phyloP scores from a whole-genome alignment of 2,888 invertebrate species.

The Heliconius hortense region DNA sequence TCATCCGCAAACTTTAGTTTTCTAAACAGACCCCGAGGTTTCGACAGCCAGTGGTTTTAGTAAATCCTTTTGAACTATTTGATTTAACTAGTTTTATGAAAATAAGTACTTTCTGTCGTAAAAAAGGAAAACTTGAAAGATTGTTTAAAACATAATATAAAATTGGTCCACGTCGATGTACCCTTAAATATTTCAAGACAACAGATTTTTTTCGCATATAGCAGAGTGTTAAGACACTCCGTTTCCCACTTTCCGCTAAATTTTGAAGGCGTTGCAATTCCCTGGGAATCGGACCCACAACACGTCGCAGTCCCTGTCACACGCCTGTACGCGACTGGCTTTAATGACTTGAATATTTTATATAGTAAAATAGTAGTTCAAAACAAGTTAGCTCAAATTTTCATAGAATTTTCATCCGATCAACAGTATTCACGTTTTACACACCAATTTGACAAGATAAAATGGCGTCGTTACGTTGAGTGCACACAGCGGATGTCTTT shows the following conservation, averaged over 20 bases:
- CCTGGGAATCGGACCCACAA: too few species aligned
- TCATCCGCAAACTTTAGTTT: conserved; percentile 25
- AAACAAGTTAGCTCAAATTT: not conserved
- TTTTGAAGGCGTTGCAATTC: too few species aligned
- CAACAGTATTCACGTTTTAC: conserved; percentile 16
- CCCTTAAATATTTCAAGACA: not conserved
- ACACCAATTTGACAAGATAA: conserved; percentile 25
- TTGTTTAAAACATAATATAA: not conserved
- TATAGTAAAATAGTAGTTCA: not conserved
- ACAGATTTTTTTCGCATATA: too few species aligned
- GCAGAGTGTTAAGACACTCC: too few species aligned
- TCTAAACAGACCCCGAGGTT: conserved; percentile 1
- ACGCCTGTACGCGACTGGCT: too few species aligned
- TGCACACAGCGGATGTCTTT: conserved; percentile 24
- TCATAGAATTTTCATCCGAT: conserved; percentile 4
- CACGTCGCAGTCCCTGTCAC: too few species aligned
- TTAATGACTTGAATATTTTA: too few species aligned
- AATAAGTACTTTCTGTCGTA: not conserved
- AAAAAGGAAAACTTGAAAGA: too few species aligned
- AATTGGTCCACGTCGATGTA: not conserved
- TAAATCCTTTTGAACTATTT: conserved; percentile 3
- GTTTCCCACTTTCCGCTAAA: too few species aligned
- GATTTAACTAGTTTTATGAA: not conserved
- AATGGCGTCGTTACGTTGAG: conserved; percentile 28
- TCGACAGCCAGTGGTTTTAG: conserved; percentile 14